Evolutionary conservation across 2,113 vertebrate species (phyloP), one percentile per base, ranked within the genome.

Genomic region (Crotalus helleri): DNA sequence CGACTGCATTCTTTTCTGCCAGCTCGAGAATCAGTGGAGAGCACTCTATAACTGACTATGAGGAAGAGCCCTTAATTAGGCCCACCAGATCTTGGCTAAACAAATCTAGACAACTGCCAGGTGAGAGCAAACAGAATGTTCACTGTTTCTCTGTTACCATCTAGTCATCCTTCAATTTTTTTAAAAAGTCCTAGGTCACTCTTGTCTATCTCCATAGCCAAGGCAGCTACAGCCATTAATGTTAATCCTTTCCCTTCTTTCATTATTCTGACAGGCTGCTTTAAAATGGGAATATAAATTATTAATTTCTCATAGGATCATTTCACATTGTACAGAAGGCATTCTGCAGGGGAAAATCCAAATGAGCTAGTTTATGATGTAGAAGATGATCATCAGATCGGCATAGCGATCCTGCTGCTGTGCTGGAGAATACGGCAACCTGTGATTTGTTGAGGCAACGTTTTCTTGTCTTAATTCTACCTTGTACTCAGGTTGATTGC

Each of bases 401-500:
- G 46, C n/a, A 74, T 89, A 93, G 90, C 57, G 95, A 93, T 21
- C 87, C 87, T 96, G 94, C 94, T 96, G 94, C 95, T 95, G 89
- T 15, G 4, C 85, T 74, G 13, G 92, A 92, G 94, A 93, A 93
- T 81, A 91, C 92, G 0, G 0, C 93, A 61, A 93, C 59, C 55
- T 90, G 23, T 90, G 1, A 3, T 94, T 95, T 90, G 91, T 87
- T 94, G 85, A 93, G 74, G 59, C 74, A 95, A 94, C 94, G 85
- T 81, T 81, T 81, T 81, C 87, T 85, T 89, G 95, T 93, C 58
- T 59, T 44, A 93, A 89, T 91, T 94, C 61, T 61, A 90, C 69
- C 53, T 55, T 89, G 46, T 3, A 0, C 92, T 96, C 91, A 93
- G 59, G 85, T 89, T 15, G 3, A 90, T 88, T 92, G 86, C 61